Percentiles rank a stretch among this genome's conserved stretches.
Conservation (phyloP, 1,140 invertebrate species). For the Zophobas atratus region DNA sequence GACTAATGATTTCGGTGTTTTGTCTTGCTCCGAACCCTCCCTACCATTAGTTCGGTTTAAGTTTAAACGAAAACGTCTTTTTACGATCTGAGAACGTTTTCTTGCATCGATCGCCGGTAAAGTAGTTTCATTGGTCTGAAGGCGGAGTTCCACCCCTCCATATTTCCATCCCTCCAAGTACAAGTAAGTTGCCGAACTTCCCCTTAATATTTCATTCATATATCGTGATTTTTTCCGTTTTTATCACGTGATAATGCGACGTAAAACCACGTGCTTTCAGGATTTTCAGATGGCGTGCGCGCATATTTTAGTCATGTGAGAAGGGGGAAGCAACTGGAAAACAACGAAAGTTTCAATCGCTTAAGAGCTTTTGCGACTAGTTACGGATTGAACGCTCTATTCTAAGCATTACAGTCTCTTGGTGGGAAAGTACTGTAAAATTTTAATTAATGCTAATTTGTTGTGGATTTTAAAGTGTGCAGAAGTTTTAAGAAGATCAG, state of each 20-base stretch:
- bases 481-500: no score
- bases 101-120: constrained; percentile 65
- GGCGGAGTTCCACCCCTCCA: constrained; percentile 64
- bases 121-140: constrained; percentile 62
- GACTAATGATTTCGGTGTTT: constrained; percentile 67
- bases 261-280: constrained; percentile 60
- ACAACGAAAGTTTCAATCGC: constrained; percentile 39
- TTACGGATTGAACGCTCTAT: background rate
- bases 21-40: constrained; percentile 63
- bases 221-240: constrained; percentile 57
- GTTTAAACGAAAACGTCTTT: constrained; percentile 67
- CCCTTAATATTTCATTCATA: constrained; percentile 65
- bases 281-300: constrained; percentile 56
- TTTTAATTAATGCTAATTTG: no score
- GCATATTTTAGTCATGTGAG: constrained; percentile 53
- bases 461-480: no score
- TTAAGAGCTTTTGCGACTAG: constrained; percentile 22
- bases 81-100: constrained; percentile 68
- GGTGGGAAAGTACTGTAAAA: no score
- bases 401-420: no score
- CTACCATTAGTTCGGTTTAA: constrained; percentile 53
- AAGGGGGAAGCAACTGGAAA: constrained; percentile 53
- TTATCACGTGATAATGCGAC: constrained; percentile 55
- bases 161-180: constrained; percentile 55
- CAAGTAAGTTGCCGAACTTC: constrained; percentile 54